phyloP scores from a whole-genome alignment of 1,140 invertebrate genomes.

The Micrasema longulum region DNA sequence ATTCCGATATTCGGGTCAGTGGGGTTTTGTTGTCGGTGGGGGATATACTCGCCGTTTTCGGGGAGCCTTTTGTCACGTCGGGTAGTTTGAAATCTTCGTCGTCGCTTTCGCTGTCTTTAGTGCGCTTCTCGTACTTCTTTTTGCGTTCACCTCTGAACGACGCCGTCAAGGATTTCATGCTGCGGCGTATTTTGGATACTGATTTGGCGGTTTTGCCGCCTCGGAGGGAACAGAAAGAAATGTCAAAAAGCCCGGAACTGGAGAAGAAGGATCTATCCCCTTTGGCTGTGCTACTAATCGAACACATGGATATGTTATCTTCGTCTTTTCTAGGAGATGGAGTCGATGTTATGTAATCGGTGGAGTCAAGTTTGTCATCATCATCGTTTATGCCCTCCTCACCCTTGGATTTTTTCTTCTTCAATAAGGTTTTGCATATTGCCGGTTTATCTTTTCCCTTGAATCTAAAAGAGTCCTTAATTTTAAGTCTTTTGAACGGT shows the following conservation, averaged over 20 bases:
- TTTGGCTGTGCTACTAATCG: conserved; percentile 61
- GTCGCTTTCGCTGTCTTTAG: conserved; percentile 40
- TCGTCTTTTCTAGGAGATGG: conserved; percentile 66
- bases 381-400: conserved; percentile 10
- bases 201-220: conserved; percentile 66
- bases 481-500: conserved; percentile 65
- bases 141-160: conserved; percentile 68
- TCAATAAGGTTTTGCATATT: conserved; percentile 60
- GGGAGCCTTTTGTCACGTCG: conserved; percentile 4
- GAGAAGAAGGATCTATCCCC: conserved; percentile 49
- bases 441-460: conserved; percentile 62
- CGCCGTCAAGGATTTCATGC: conserved; percentile 67
- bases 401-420: conserved; percentile 58
- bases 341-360: conserved; percentile 61
- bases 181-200: conserved; percentile 63
- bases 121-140: conserved; percentile 65
- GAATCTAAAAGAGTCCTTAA: conserved; percentile 68
- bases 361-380: conserved; percentile 34
- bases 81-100: conserved; percentile 28
- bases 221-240: conserved; percentile 64
- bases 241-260: conserved; percentile 67
- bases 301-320: conserved; percentile 65
- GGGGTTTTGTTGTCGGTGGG: conserved; percentile 58
- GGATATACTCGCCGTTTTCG: conserved; percentile 58
- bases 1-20: conserved; percentile 54